Evolutionary conservation across 2,797 vertebrate species (phyloP).

Genomic region (Avahi laniger): DNA sequence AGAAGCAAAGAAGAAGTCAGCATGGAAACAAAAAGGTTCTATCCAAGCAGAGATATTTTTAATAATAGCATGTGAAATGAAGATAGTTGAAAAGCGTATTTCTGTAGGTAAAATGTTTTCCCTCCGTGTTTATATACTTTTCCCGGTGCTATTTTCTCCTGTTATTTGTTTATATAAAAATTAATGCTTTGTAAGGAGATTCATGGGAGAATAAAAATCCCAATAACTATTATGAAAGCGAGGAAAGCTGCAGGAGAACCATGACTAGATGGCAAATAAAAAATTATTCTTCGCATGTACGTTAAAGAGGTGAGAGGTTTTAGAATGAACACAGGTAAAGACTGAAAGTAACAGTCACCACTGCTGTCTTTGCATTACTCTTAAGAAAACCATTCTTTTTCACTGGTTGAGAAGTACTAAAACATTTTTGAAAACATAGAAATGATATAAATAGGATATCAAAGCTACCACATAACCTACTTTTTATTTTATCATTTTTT

Average conservation of each 20-base stretch:
- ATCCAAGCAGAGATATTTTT: constrained; percentile 70
- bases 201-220: neutral
- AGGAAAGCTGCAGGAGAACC: neutral
- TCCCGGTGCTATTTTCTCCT: neutral
- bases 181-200: neutral
- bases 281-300: neutral
- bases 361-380: neutral
- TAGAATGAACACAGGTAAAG: neutral
- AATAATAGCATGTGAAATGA: constrained; percentile 62
- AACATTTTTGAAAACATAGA: neutral
- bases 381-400: neutral
- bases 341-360: neutral
- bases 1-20: constrained; percentile 49
- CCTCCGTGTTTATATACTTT: constrained; percentile 58
- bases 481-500: neutral
- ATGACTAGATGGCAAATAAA: neutral
- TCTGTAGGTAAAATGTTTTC: constrained; percentile 63
- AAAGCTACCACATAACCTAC: neutral
- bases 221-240: neutral
- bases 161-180: neutral
- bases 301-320: neutral
- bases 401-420: neutral
- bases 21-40: constrained; percentile 55
- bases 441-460: neutral
- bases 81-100: constrained; percentile 50